phyloP scores from a whole-genome alignment of 2,113 vertebrate species.

The Glaucidium brasilianum region DNA sequence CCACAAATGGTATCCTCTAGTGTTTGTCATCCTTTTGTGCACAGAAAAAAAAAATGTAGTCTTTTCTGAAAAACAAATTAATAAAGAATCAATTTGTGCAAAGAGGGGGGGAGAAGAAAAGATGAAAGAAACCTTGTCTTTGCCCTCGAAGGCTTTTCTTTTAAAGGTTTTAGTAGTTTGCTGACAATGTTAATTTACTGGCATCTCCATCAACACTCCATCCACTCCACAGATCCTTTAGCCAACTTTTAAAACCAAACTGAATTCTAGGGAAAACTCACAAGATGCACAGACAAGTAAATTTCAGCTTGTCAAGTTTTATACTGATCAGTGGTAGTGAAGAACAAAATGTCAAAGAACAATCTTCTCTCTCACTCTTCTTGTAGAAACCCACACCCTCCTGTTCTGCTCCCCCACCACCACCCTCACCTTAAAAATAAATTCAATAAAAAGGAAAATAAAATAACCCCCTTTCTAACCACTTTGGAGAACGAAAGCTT shows the following conservation, averaged over 20 bases:
- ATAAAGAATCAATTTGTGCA: neutral
- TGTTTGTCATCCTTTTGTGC: neutral
- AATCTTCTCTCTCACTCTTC: slow-evolving; percentile 8
- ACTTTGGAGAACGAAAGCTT: neutral
- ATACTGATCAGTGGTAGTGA: slow-evolving; percentile 20
- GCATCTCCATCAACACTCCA: slow-evolving; percentile 51
- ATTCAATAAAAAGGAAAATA: slow-evolving; percentile 33
- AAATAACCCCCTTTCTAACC: slow-evolving; percentile 11
- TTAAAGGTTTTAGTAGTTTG: slow-evolving; percentile 60
- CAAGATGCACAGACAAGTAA: slow-evolving; percentile 47
- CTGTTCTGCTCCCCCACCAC: neutral
- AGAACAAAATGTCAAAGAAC: slow-evolving; percentile 53
- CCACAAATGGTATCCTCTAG: neutral
- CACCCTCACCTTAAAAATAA: slow-evolving; percentile 38
- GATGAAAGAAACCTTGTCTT: slow-evolving; percentile 31
- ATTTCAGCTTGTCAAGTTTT: slow-evolving; percentile 54
- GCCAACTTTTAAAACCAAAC: slow-evolving; percentile 61
- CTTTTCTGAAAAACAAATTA: neutral
- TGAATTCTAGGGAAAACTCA: slow-evolving; percentile 54
- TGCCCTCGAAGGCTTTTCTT: slow-evolving; percentile 27
- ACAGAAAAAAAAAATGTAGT: neutral
- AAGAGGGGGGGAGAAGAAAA: neutral
- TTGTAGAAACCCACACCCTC: neutral
- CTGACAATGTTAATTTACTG: slow-evolving; percentile 57
- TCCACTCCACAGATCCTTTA: slow-evolving; percentile 28